phyloP scores from a whole-genome alignment of 2,888 invertebrate genomes.

The Diarsia mendica region DNA sequence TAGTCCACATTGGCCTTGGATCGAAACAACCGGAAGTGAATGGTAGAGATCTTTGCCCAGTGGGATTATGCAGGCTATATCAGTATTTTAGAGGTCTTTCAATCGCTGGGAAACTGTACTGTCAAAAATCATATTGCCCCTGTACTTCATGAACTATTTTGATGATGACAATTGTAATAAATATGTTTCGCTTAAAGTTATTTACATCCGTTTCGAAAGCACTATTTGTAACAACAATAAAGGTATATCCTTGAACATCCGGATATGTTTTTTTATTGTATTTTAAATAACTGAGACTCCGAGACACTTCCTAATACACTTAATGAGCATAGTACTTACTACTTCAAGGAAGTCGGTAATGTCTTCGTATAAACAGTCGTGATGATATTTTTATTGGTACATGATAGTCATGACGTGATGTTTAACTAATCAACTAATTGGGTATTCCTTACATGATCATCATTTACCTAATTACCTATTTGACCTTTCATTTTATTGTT shows the following conservation, averaged over 20 bases:
- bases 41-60: too few relatives aligned
- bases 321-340: slow-evolving; percentile 18
- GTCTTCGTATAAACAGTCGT: slow-evolving; percentile 21
- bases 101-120: neutral
- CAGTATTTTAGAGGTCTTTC: too few relatives aligned
- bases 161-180: too few relatives aligned
- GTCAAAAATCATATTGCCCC: too few relatives aligned
- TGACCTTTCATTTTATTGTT: neutral
- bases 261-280: slow-evolving; percentile 17
- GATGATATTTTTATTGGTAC: slow-evolving; percentile 14
- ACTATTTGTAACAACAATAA: neutral
- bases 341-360: neutral
- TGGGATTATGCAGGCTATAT: too few relatives aligned
- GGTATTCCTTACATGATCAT: neutral
- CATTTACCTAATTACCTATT: neutral
- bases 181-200: neutral
- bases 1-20: too few relatives aligned
- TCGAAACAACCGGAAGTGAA: too few relatives aligned
- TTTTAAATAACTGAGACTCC: neutral
- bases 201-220: neutral
- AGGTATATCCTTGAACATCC: neutral
- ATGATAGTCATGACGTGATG: neutral
- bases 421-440: slow-evolving; percentile 8
- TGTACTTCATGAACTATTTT: too few relatives aligned
- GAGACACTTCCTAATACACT: slow-evolving; percentile 25